Conservation (phyloP, 2,113 vertebrate genomes). For the Connochaetes taurinus region DNA sequence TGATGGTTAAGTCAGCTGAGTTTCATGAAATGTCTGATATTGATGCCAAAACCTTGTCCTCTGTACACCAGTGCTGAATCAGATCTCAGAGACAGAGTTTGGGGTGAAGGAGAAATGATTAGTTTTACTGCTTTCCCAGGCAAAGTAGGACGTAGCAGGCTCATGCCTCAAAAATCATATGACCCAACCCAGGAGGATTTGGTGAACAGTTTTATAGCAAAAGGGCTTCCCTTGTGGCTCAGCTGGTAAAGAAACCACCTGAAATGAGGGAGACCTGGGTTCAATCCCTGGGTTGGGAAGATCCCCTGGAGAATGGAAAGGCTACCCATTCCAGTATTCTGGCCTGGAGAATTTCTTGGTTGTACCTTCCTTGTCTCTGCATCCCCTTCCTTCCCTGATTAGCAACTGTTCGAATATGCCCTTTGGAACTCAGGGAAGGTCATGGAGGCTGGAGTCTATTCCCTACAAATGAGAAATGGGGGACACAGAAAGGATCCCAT, state of each 20-base stretch:
- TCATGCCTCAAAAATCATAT: neutral
- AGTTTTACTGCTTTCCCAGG: neutral
- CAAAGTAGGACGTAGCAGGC: neutral
- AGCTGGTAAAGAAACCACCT: neutral
- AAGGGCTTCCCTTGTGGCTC: neutral
- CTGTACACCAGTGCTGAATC: neutral
- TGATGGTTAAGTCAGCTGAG: constrained; percentile 12
- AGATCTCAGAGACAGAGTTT: neutral
- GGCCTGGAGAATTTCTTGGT: neutral
- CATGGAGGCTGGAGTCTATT: neutral
- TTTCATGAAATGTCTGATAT: constrained; percentile 18
- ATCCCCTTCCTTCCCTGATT: neutral
- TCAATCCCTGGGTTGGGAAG: neutral
- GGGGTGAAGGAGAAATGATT: neutral
- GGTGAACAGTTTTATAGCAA: neutral
- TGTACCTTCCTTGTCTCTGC: neutral
- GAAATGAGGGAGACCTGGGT: neutral
- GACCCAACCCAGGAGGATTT: neutral
- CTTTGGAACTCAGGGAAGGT: neutral
- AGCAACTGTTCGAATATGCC: neutral
- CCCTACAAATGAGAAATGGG: neutral
- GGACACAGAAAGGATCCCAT: neutral
- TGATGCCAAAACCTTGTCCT: neutral
- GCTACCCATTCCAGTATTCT: neutral
- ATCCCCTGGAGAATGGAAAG: neutral